Evolutionary conservation across 2,113 vertebrate genomes (phyloP).

Genomic region (Megaleporinus macrocephalus): DNA sequence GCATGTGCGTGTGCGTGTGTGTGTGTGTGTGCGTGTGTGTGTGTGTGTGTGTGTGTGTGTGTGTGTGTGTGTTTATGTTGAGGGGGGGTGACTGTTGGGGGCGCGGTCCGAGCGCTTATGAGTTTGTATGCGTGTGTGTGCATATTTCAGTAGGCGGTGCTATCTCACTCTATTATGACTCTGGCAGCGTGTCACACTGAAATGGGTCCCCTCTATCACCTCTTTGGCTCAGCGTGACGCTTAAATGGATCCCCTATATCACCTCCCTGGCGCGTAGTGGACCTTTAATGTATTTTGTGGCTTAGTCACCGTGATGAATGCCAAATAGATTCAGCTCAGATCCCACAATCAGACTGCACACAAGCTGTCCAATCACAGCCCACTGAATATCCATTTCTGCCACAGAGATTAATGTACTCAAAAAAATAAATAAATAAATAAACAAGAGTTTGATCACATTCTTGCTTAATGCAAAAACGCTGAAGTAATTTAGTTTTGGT

Average conservation of each 20-base stretch:
- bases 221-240: slow-evolving; percentile 57
- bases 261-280: slow-evolving; percentile 52
- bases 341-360: slow-evolving; percentile 1
- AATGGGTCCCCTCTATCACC: slow-evolving; percentile 66
- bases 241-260: slow-evolving; percentile 58
- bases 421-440: background rate
- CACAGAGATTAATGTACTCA: background rate
- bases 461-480: background rate
- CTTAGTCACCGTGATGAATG: slow-evolving; percentile 33
- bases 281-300: slow-evolving; percentile 54
- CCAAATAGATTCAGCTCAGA: slow-evolving; percentile 20
- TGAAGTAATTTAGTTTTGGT: background rate
- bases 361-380: background rate
- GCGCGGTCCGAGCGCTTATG: background rate
- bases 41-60: background rate
- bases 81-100: too few species aligned
- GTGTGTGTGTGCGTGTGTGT: slow-evolving; percentile 1
- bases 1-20: background rate
- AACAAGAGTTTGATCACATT: background rate
- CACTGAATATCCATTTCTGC: slow-evolving; percentile 15
- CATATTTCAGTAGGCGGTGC: slow-evolving; percentile 57
- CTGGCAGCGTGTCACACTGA: slow-evolving; percentile 63
- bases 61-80: too few species aligned
- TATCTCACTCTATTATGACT: slow-evolving; percentile 66
- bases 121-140: slow-evolving; percentile 6